A percentile compares a stretch with the other conserved stretches of the same genome.
These are phyloP conservation scores for Elegia similella DNA, from an alignment of 2,888 invertebrate species.

Conservation along the genomic window DNA sequence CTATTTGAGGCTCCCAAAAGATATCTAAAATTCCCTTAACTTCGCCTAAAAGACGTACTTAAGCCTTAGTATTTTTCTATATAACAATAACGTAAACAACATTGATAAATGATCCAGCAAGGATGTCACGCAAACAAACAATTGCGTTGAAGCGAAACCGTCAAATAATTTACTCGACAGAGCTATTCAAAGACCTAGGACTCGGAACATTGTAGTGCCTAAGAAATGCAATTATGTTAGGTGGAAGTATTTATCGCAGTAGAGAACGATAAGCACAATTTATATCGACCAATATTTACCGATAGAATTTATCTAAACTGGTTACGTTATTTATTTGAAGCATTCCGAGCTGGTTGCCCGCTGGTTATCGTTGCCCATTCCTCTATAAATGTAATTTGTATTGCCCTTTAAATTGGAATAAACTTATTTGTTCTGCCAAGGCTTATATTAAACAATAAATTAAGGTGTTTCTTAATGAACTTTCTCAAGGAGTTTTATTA, in stretches of 20 bases:
- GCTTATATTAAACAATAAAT: conserved; percentile 54
- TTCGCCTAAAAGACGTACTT: neutral
- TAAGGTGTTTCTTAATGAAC: conserved; percentile 48
- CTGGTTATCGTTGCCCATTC: conserved; percentile 63
- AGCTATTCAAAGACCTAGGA: conserved; percentile 21
- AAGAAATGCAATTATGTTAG: conserved; percentile 44
- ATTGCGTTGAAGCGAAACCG: conserved; percentile 5
- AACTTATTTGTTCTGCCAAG: conserved; percentile 63
- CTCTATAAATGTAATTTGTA: conserved; percentile 75
- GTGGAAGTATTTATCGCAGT: conserved; percentile 41
- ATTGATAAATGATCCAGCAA: conserved; percentile 20
- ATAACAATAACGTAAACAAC: neutral
- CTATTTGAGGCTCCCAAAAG: too few species aligned
- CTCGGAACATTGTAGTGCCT: neutral
- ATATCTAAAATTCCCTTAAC: neutral
- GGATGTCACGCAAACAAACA: conserved; percentile 26
- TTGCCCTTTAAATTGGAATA: conserved; percentile 65
- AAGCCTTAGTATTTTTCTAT: neutral
- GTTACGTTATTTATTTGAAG: conserved; percentile 70
- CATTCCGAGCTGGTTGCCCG: conserved; percentile 70
- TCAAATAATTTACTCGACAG: neutral
- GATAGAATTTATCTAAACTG: conserved; percentile 74
- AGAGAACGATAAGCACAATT: conserved; percentile 60
- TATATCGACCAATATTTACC: conserved; percentile 71
- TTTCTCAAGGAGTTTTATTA: conserved; percentile 46